Conservation (phyloP, 2,888 invertebrate genomes). For the Trichopoda pennipes region DNA sequence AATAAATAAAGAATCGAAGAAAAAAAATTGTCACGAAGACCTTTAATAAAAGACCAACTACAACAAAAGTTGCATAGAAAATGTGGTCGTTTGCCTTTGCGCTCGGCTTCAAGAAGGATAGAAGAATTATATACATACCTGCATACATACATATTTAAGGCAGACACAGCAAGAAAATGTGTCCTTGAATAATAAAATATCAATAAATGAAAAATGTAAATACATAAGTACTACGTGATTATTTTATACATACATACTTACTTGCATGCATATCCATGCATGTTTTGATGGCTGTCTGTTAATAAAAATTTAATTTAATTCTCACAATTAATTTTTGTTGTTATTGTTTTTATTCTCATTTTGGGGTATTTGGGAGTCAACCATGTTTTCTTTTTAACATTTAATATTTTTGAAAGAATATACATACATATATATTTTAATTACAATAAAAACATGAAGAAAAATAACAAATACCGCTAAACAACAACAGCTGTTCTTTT, state of each 20-base stretch:
- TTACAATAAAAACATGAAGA: slow-evolving; percentile 46
- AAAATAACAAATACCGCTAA: slow-evolving; percentile 65
- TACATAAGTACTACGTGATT: slow-evolving; percentile 5
- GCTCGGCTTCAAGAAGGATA: slow-evolving; percentile 14
- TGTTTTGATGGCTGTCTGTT: no score
- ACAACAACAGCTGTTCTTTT: slow-evolving; percentile 66
- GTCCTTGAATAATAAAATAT: slow-evolving; percentile 58
- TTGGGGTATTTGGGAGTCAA: slow-evolving; percentile 40
- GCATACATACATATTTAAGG: background rate
- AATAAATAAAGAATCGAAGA: slow-evolving; percentile 49
- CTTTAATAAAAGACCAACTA: slow-evolving; percentile 52
- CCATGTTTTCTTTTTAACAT: slow-evolving; percentile 34
- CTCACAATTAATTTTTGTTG: background rate
- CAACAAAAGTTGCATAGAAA: slow-evolving; percentile 42
- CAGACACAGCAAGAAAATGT: slow-evolving; percentile 28
- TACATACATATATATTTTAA: no score
- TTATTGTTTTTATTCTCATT: background rate
- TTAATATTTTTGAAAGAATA: slow-evolving; percentile 14
- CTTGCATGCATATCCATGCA: no score
- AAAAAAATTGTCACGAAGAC: slow-evolving; percentile 57
- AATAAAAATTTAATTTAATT: slow-evolving; percentile 1
- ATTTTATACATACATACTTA: background rate
- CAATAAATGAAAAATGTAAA: background rate
- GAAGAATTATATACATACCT: background rate
- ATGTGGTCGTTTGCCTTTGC: slow-evolving; percentile 22